Percentiles rank a stretch among this genome's conserved stretches.
These are phyloP conservation scores for Iselma pallidipennis DNA, from an alignment of 2,888 invertebrate species.

Conservation along the genomic window DNA sequence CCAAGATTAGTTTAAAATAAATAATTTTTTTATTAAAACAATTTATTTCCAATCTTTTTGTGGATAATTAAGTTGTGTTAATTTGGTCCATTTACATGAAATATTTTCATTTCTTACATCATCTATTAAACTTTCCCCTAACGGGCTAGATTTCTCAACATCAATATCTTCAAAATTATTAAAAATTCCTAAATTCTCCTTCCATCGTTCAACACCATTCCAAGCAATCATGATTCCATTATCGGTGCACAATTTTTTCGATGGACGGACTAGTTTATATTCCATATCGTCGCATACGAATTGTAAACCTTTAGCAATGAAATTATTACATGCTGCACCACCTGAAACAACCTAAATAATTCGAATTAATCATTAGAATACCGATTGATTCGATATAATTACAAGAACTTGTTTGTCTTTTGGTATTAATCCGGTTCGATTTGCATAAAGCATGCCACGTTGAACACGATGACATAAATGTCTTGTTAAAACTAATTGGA, in stretches of 20 bases:
- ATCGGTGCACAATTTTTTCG: constrained; percentile 88
- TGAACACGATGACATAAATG: constrained; percentile 84
- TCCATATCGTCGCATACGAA: constrained; percentile 68
- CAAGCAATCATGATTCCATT: constrained; percentile 99
- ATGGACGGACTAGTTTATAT: constrained; percentile 74
- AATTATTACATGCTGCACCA: constrained; percentile 93
- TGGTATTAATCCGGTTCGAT: constrained; percentile 65
- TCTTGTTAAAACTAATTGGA: constrained; percentile 72
- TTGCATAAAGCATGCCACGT: constrained; percentile 78
- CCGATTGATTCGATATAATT: neutral
- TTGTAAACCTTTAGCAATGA: constrained; percentile 71
- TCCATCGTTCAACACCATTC: constrained; percentile 86
- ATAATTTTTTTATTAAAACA: constrained; percentile 1
- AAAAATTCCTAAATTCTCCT: constrained; percentile 45
- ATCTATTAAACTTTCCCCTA: constrained; percentile 65
- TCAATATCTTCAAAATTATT: constrained; percentile 64
- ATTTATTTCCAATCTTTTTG: constrained; percentile 25
- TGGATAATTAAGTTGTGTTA: constrained; percentile 39
- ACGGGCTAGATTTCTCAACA: constrained; percentile 62
- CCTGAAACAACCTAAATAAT: constrained; percentile 82
- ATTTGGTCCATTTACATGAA: constrained; percentile 59
- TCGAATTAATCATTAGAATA: neutral
- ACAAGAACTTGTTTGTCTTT: constrained; percentile 63
- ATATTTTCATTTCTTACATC: constrained; percentile 64
- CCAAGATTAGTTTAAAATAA: constrained; percentile 59